Evolutionary conservation across 2,113 vertebrate species (phyloP), one percentile per base, ranked within the genome.

Genomic region (Anarrhichthys ocellatus): DNA sequence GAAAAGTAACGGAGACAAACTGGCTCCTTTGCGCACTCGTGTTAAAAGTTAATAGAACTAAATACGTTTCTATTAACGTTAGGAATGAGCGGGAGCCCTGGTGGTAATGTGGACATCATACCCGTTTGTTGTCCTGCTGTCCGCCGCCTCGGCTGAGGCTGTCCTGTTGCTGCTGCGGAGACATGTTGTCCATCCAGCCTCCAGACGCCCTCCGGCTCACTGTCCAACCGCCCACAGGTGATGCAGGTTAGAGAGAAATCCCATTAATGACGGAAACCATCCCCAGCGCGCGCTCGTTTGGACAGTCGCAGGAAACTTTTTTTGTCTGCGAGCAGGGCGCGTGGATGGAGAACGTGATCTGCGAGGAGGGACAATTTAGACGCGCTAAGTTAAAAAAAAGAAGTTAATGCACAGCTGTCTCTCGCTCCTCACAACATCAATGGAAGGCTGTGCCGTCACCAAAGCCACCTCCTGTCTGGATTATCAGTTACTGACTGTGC

Each of bases 171-270:
- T 94, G 93, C 54, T 94, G 93, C 1, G 94, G 94, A 86, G 94
- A 95, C 94, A 95, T 94, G 88, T 42, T 89, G 84, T 94, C 94
- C 94, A 95, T 95, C 80, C 92, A 93, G 93, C 69, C 86, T 80
- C 78, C 80, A 64, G 80, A 68, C 76, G 77, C 42, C 13, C 50
- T 29, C 0, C 58, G 38, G 70, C 42, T 92, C 92, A 88, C 46
- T 67, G 86, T 63, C 69, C 85, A 1, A 3, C 65, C 44, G 88
- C 78, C 73, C 78, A 76, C 84, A 36, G 78, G 65, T 69, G 85
- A 75, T 72, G 72, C 54, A 52, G 38, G 14, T 48, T n/a, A 59
- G 59, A 79, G 1, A 76, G 22, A 59, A 79, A 80, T 76, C 87
- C 78, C 85, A 66, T 75, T 38, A 70, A 83, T 6, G 66, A 42